Evolutionary conservation across 2,113 vertebrate genomes (phyloP).

Genomic region (Pachypanchax playfairii): DNA sequence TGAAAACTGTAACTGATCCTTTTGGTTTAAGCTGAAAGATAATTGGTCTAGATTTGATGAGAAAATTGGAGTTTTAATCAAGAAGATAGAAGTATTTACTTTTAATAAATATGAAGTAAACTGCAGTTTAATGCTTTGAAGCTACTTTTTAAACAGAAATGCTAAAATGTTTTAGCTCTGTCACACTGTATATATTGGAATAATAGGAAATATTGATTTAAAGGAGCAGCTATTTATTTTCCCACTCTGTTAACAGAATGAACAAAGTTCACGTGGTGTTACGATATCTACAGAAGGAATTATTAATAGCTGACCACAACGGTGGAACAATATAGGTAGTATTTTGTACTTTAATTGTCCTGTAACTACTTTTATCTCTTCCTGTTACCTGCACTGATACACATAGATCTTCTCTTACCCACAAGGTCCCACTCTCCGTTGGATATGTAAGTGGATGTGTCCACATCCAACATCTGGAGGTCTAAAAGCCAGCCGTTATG

Average conservation of each 20-base stretch:
- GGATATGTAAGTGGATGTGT: conserved; percentile 87
- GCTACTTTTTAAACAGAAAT: not conserved
- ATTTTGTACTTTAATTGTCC: too few relatives aligned
- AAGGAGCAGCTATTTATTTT: not conserved
- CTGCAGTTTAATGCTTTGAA: not conserved
- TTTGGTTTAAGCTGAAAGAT: too few relatives aligned
- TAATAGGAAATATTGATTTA: not conserved
- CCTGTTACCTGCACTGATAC: not conserved
- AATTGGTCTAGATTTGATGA: too few relatives aligned
- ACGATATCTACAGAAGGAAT: not conserved
- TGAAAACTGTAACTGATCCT: too few relatives aligned
- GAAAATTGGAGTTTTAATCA: too few relatives aligned
- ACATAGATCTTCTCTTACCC: conserved; percentile 71
- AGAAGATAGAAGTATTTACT: too few relatives aligned
- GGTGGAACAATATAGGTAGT: not conserved
- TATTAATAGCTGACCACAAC: not conserved
- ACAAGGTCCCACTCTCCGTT: conserved; percentile 91
- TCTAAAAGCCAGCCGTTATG: conserved; percentile 89
- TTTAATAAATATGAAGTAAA: not conserved
- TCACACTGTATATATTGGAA: not conserved
- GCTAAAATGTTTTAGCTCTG: conserved; percentile 2
- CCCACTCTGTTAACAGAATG: too few relatives aligned
- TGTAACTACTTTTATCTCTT: not conserved
- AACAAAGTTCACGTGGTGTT: not conserved
- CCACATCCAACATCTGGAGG: conserved; percentile 87